phyloP scores from a whole-genome alignment of 1,140 invertebrate genomes.

The Pteromalus puparum region DNA sequence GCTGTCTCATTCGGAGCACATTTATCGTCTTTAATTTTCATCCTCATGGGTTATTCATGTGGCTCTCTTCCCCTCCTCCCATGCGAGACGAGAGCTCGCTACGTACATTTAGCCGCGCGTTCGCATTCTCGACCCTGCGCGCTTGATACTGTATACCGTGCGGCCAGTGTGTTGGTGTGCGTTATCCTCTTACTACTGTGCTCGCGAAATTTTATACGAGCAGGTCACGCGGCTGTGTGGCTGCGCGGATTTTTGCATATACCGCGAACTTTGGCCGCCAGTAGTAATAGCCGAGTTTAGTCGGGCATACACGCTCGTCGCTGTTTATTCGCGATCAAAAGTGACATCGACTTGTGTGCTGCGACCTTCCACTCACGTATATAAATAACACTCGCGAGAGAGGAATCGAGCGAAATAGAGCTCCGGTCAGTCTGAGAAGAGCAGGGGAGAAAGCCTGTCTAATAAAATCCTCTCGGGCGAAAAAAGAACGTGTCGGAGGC shows the following conservation, averaged over 20 bases:
- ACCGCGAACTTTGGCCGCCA: neutral
- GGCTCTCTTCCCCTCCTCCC: constrained; percentile 34
- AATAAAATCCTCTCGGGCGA: constrained; percentile 5
- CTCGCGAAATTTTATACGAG: neutral
- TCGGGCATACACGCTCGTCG: too few relatives aligned
- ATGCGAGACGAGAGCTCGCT: neutral
- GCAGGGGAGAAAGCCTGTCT: neutral
- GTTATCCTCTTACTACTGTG: neutral
- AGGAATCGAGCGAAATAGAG: too few relatives aligned
- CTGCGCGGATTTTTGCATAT: neutral
- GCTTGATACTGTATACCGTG: neutral
- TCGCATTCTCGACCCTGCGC: constrained; percentile 7
- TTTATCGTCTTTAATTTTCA: constrained; percentile 73
- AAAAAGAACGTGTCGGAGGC: neutral
- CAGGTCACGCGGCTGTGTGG: too few relatives aligned
- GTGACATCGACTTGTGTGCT: too few relatives aligned
- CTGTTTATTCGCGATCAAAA: too few relatives aligned
- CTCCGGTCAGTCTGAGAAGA: neutral
- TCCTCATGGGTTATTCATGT: constrained; percentile 71
- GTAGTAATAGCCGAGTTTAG: neutral
- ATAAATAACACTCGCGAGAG: too few relatives aligned
- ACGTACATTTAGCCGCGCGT: neutral
- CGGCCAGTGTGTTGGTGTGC: neutral
- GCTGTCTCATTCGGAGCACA: constrained; percentile 65
- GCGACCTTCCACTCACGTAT: too few relatives aligned